Conservation (phyloP, 2,113 vertebrate genomes). For the Sturnira hondurensis region DNA sequence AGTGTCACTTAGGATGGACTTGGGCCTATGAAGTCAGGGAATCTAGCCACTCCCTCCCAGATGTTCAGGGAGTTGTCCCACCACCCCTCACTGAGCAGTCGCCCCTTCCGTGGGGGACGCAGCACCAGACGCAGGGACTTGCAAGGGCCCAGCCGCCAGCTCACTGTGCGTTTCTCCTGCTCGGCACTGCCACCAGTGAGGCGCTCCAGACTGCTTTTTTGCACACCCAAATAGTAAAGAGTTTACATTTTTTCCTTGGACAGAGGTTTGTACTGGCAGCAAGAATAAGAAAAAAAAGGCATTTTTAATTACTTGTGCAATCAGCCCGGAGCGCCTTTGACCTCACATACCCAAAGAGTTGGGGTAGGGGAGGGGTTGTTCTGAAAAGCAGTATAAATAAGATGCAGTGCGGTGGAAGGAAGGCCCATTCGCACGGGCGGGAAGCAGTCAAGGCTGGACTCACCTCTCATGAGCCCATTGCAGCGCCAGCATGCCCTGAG, state of each 20-base stretch:
- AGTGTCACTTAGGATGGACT: background rate
- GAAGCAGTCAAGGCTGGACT: background rate
- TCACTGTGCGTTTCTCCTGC: too few relatives aligned
- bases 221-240: background rate
- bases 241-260: background rate
- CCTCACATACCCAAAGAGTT: background rate
- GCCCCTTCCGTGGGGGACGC: background rate
- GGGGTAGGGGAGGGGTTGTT: background rate
- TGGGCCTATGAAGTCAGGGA: background rate
- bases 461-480: background rate
- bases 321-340: background rate
- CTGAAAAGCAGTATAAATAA: background rate
- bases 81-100: background rate
- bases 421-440: background rate
- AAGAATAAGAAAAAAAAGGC: background rate
- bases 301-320: background rate
- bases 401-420: too few relatives aligned
- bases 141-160: accelerated
- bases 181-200: too few relatives aligned
- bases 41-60: background rate
- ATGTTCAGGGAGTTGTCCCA: background rate
- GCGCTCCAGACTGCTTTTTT: background rate
- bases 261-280: background rate
- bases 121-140: background rate
- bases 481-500: background rate